phyloP scores from a whole-genome alignment of 1,140 invertebrate genomes.

The Propsilocerus akamusi region DNA sequence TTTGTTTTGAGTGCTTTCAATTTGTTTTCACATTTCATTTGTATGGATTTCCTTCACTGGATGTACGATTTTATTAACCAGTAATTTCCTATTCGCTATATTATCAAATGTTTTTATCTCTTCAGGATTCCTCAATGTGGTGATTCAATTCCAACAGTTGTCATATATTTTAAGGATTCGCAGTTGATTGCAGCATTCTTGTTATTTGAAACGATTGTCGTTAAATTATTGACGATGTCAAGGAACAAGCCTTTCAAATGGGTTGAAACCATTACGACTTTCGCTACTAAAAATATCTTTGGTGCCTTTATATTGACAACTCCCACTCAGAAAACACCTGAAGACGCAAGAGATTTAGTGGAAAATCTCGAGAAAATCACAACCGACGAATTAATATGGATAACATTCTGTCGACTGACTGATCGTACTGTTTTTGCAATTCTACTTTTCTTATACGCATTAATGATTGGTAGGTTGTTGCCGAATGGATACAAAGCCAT shows the following conservation, averaged over 20 bases:
- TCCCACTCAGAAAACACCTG: not conserved
- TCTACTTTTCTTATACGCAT: too few species aligned
- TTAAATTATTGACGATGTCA: not conserved
- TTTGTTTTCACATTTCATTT: not conserved
- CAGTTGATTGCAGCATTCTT: not conserved
- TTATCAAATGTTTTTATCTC: not conserved
- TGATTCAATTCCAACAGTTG: not conserved
- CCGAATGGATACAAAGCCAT: too few species aligned
- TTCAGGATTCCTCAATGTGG: not conserved
- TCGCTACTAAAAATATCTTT: not conserved
- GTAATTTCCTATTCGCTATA: not conserved
- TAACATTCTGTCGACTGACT: not conserved
- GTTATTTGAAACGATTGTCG: not conserved
- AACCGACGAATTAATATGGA: not conserved
- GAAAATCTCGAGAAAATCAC: not conserved
- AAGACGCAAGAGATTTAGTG: not conserved
- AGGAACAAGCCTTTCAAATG: not conserved
- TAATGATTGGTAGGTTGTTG: too few species aligned
- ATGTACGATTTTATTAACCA: not conserved
- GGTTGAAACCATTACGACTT: not conserved
- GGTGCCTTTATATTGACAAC: not conserved
- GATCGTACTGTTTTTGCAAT: too few species aligned
- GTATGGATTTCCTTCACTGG: not conserved
- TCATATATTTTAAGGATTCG: not conserved
- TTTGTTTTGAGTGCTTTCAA: not conserved